Percentiles rank a stretch among this genome's conserved stretches.
phyloP scores from a whole-genome alignment of 1,140 invertebrate genomes.

The Apolygus lucorum region DNA sequence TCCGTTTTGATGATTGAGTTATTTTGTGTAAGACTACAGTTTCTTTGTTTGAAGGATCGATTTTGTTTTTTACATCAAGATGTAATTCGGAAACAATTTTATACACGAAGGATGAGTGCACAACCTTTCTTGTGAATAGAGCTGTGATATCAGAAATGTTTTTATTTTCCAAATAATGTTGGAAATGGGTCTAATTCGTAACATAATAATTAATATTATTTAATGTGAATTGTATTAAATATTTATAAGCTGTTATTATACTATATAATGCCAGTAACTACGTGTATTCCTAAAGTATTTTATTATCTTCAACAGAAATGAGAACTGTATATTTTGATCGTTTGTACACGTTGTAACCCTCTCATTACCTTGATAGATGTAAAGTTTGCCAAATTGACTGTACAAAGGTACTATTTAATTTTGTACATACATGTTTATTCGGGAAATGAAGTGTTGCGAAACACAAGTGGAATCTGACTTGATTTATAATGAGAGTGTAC shows the following conservation, averaged over 20 bases:
- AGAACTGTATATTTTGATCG: no score
- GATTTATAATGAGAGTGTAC: no score
- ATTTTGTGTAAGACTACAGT: background rate
- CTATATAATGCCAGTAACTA: background rate
- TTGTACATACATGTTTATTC: no score
- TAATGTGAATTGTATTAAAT: background rate
- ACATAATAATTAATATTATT: background rate
- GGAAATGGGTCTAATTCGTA: background rate
- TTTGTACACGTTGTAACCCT: no score
- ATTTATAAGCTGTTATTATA: background rate
- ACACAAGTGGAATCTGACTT: no score
- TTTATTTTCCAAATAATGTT: background rate
- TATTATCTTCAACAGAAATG: no score
- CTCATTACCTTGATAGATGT: no score
- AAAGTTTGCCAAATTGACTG: no score
- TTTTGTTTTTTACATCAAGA: background rate
- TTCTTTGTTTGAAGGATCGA: background rate
- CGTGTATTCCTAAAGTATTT: conserved; percentile 2
- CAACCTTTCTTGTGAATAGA: background rate
- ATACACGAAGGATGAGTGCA: background rate
- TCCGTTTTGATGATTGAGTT: background rate
- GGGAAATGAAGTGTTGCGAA: no score
- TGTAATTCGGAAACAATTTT: background rate
- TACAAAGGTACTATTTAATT: no score
- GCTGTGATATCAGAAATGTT: background rate